A percentile compares a stretch with the other conserved stretches of the same genome.
These are phyloP conservation scores for Escarpia spicata DNA, from an alignment of 2,888 invertebrate species.

Conservation along the genomic window DNA sequence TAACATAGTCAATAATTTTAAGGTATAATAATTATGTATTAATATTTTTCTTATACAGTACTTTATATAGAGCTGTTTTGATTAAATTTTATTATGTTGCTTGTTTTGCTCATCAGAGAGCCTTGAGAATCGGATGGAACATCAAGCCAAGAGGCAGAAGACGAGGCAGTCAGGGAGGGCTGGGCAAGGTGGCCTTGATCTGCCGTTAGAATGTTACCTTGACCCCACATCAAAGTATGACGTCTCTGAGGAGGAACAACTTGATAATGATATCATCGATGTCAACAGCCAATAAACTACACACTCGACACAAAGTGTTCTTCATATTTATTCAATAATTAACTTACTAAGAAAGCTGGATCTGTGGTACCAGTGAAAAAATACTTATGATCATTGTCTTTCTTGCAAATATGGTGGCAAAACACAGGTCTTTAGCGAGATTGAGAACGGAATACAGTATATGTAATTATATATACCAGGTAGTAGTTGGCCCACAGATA, in stretches of 20 bases:
- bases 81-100: not conserved
- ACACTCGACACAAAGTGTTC: not conserved
- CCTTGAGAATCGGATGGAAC: constrained; percentile 81
- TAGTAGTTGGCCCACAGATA: no score
- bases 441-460: not conserved
- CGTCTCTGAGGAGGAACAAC: not conserved
- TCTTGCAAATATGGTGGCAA: not conserved
- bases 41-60: no score
- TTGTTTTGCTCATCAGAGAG: constrained; percentile 74
- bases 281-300: not conserved
- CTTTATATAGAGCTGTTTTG: not conserved
- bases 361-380: not conserved
- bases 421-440: not conserved
- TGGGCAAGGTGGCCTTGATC: not conserved
- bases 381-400: not conserved
- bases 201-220: not conserved
- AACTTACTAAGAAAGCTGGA: not conserved
- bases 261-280: not conserved
- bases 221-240: not conserved
- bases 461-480: no score
- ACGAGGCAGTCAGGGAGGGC: not conserved
- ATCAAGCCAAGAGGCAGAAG: constrained; percentile 73
- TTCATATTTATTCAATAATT: not conserved
- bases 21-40: no score
- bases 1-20: no score